Conservation (phyloP, 2,797 vertebrate genomes). For the Lepus oiostolus region DNA sequence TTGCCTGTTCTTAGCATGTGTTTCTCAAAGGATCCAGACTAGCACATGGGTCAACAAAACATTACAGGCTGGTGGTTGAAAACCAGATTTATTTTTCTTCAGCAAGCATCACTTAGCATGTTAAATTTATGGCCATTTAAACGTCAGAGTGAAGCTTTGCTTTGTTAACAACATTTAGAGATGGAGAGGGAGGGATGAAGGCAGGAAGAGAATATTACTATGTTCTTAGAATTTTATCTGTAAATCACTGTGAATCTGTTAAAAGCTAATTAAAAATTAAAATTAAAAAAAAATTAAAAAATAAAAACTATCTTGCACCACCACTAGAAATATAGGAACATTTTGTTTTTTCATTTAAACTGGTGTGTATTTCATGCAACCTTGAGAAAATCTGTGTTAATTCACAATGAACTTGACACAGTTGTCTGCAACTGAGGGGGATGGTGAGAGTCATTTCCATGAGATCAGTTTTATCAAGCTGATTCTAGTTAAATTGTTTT, state of each 20-base stretch:
- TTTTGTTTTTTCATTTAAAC: slow-evolving; percentile 6
- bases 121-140: slow-evolving; percentile 23
- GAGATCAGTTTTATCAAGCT: neutral
- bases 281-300: no score
- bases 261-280: no score
- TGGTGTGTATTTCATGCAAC: neutral
- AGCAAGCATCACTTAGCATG: neutral
- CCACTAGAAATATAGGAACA: neutral
- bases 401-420: neutral
- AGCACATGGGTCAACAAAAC: neutral
- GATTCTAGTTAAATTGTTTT: neutral
- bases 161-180: neutral
- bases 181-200: no score
- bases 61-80: neutral
- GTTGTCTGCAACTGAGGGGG: neutral
- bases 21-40: neutral
- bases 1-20: neutral
- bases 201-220: no score
- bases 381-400: slow-evolving; percentile 5
- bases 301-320: neutral
- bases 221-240: no score
- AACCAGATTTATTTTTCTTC: neutral
- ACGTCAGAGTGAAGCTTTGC: neutral
- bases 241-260: no score
- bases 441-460: neutral